Conservation (phyloP, 2,113 vertebrate species). For the Upupa epops region DNA sequence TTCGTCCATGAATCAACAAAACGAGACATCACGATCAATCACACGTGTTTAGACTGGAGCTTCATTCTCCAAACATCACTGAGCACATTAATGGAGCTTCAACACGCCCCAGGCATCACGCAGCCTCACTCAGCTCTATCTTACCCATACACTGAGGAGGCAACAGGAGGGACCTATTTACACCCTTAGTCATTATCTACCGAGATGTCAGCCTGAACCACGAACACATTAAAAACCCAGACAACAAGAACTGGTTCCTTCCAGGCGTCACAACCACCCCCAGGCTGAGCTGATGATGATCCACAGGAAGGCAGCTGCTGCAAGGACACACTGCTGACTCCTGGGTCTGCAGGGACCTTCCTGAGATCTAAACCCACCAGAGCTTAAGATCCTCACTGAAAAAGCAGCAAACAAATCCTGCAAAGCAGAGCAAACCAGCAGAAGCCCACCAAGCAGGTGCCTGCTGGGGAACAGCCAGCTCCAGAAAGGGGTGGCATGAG, state of each 20-base stretch:
- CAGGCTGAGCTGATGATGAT: not conserved
- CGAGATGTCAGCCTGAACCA: not conserved
- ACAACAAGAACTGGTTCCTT: not conserved
- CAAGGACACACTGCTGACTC: fast-evolving
- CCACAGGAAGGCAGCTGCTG: fast-evolving
- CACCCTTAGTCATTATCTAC: not conserved
- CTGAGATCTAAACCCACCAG: fast-evolving
- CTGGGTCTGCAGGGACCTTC: not conserved
- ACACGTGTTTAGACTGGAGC: fast-evolving
- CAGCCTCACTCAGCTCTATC: not conserved
- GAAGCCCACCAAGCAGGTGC: not conserved
- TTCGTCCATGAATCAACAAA: not conserved
- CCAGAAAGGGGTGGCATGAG: fast-evolving
- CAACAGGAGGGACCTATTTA: not conserved
- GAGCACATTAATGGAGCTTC: not conserved
- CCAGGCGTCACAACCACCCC: too few relatives aligned
- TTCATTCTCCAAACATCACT: not conserved
- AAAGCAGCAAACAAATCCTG: not conserved
- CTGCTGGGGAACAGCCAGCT: not conserved
- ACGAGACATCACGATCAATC: not conserved
- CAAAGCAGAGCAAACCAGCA: not conserved
- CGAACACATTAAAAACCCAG: not conserved
- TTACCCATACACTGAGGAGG: not conserved
- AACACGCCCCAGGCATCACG: not conserved
- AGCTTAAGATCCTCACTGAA: not conserved